Percentiles rank a stretch among this genome's conserved stretches.
Conservation (phyloP, 2,888 invertebrate species). For the Nemotelus nigrinus region DNA sequence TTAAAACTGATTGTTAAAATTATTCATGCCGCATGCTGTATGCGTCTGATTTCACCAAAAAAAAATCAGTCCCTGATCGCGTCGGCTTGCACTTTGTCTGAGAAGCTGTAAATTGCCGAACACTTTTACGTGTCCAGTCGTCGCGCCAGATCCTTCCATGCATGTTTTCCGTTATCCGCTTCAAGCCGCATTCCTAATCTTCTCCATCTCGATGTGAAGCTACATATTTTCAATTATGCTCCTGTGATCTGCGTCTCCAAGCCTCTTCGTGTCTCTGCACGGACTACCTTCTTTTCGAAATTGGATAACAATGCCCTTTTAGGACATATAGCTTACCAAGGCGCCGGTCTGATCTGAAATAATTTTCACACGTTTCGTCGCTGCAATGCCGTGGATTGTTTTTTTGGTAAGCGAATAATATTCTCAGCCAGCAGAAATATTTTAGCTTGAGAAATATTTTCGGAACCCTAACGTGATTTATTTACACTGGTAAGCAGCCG, state of each 20-base stretch:
- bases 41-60: too few species aligned
- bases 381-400: too few species aligned
- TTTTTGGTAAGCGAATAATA: too few species aligned
- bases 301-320: too few species aligned
- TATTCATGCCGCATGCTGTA: neutral
- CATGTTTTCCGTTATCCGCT: conserved; percentile 40
- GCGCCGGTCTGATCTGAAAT: too few species aligned
- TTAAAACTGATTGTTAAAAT: conserved; percentile 46
- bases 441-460: too few species aligned
- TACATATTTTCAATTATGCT: conserved; percentile 22
- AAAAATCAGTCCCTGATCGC: neutral
- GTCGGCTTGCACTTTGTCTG: conserved; percentile 50
- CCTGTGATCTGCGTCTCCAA: conserved; percentile 37
- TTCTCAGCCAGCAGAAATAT: too few species aligned
- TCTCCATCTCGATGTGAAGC: conserved; percentile 7
- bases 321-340: too few species aligned
- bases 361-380: too few species aligned
- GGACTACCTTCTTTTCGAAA: neutral
- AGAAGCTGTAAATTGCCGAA: conserved; percentile 35
- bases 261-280: conserved; percentile 45
- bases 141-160: conserved; percentile 32
- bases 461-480: too few species aligned
- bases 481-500: too few species aligned
- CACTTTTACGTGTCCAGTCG: conserved; percentile 43
- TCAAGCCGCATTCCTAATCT: conserved; percentile 13